phyloP scores from a whole-genome alignment of 2,113 vertebrate species.

The Semicossyphus pulcher region DNA sequence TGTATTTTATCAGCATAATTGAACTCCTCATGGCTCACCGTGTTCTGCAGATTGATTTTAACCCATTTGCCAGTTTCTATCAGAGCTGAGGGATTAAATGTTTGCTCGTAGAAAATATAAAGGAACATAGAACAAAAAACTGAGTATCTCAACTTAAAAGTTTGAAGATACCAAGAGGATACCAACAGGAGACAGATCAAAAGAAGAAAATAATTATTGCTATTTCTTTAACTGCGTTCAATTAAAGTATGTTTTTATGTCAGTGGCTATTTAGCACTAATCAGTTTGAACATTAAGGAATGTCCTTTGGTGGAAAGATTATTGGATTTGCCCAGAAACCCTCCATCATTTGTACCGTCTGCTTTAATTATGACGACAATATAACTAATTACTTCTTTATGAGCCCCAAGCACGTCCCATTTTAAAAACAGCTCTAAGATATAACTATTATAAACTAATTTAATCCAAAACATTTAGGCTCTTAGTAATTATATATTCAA shows the following conservation, averaged over 20 bases:
- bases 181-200: too few relatives aligned
- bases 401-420: background rate
- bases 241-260: too few relatives aligned
- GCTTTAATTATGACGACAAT: too few relatives aligned
- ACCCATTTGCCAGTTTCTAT: slow-evolving; percentile 15
- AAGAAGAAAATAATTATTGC: background rate
- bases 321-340: background rate
- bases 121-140: too few relatives aligned
- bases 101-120: too few relatives aligned
- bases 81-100: background rate
- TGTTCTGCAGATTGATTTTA: slow-evolving; percentile 19
- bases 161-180: background rate
- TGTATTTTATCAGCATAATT: slow-evolving; percentile 13
- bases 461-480: background rate
- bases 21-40: background rate
- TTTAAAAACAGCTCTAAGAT: background rate
- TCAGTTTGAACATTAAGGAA: background rate
- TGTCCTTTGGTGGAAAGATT: background rate
- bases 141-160: background rate
- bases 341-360: too few relatives aligned
- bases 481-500: background rate
- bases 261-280: background rate
- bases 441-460: background rate
- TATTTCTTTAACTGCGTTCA: background rate
- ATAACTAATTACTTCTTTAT: too few relatives aligned